Base-by-base conservation (phyloP, 2,797 vertebrate genomes). In the Lacerta bilineata region DNA sequence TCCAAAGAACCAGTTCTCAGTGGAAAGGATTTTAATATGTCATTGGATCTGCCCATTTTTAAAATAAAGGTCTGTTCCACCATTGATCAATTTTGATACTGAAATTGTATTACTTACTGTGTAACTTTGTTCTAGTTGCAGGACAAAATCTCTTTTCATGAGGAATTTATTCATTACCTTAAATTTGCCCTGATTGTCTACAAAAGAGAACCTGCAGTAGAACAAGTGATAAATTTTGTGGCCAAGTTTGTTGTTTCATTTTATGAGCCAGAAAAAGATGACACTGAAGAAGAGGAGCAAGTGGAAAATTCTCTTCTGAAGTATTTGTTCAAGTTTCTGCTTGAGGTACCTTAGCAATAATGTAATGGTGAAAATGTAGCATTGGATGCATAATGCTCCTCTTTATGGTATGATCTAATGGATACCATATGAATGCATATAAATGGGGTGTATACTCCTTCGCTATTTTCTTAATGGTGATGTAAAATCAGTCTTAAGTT, bases 151-250 rank as follows among this genome's bases (percentile, higher is more conserved):
- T 75, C 76, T 39, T 99, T 99, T 95, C 96, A 98, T 10, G 98
- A 98, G 59, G 98, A 99, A 94, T 99, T 99, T 91, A 50, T 98
- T 87, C 96, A 97, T 91, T 98, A 96, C 91, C 95, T 99, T 84
- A 99, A 98, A 87, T 98, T 98, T 2, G 98, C 97, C 7, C 97
- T 99, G 98, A 97, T 99, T 43, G 95, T 99, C 86, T 98, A 99
- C 96, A 98, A 97, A 88, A 97, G 98, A 2, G 98, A 99, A 84
- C 97, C 98, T 0, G 94, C 97, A 0, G 98, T 99, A 84, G 99
- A 99, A 94, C 97, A 97, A 50, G 96, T 99, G 79, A 97, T 99
- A 0, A 97, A 98, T 89, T 99, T 99, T 94, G 98, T 96, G 0
- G 97, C 97, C 2, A 98, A 96, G 93, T 99, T 99, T 88, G 97